A percentile compares a stretch with the other conserved stretches of the same genome.
Conservation (phyloP, 2,888 invertebrate genomes). For the Cancer borealis region DNA sequence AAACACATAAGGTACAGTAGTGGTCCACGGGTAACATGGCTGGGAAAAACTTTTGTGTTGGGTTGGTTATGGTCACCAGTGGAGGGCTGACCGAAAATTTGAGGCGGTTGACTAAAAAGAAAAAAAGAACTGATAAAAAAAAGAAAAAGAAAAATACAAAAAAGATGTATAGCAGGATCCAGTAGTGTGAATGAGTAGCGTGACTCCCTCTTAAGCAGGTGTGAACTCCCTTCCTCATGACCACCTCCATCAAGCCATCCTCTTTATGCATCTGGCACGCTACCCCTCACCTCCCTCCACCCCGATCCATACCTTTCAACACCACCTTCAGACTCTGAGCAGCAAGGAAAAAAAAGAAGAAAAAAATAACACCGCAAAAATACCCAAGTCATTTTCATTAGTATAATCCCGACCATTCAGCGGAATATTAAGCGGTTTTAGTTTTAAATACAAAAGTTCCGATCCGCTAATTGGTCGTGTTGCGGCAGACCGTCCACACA, state of each 20-base stretch:
- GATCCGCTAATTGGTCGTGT: constrained; percentile 37
- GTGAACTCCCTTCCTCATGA: neutral
- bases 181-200: neutral
- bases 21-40: neutral
- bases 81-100: neutral
- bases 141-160: neutral
- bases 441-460: constrained; percentile 37
- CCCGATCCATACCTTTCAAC: neutral
- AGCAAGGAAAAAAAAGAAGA: neutral
- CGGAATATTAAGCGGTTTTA: constrained; percentile 37
- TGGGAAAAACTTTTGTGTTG: neutral
- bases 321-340: neutral
- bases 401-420: constrained; percentile 27
- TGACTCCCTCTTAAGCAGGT: neutral
- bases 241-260: neutral
- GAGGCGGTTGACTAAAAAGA: no score
- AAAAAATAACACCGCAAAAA: neutral
- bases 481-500: constrained; percentile 13
- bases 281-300: neutral
- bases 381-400: constrained; percentile 15
- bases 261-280: neutral
- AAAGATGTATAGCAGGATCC: neutral
- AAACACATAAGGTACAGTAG: neutral
- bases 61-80: neutral
- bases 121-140: no score